Base-by-base conservation (phyloP, 2,888 invertebrate species). In the Rapana venosa region DNA sequence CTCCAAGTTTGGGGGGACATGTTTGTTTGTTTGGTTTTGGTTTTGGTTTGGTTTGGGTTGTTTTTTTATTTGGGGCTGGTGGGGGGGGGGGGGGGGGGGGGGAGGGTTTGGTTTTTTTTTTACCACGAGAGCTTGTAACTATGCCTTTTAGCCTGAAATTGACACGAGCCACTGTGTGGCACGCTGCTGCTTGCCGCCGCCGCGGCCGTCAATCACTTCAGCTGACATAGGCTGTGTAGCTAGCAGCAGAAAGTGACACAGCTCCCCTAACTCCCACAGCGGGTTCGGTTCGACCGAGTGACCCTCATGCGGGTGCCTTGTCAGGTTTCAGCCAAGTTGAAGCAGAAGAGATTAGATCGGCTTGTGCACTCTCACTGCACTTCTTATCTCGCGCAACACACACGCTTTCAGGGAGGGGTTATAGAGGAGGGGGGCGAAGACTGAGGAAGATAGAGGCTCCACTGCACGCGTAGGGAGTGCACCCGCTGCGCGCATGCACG, bases 241-340 rank as follows among this genome's bases (percentile, higher is more conserved):
- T n/a, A n/a, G n/a, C n/a, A n/a, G 74, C 74, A 26, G 74, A 74
- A 74, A 74, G n/a, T n/a, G 74, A 74, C 74, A 74, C 74, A n/a
- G n/a, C 74, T 8, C 47, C 47, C 47, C 47, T 8, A 8, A 47
- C 47, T 47, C 2, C 47, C 8, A 47, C 8, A 47, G 47, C 47
- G 47, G 47, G 74, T n/a, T n/a, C 74, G 22, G 74, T 5, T 20
- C 15, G 61, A 61, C 22, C 61, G 1, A 22, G 22, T 15, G 61
- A 74, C 74, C 74, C 74, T 13, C 74, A 74, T 74, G 74, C 74
- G 74, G 74, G 74, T 74, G n/a, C 74, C 74, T 74, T 74, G 74
- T 74, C 74, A 22, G n/a, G 74, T 74, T 74, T 74, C 74, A n/a
- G n/a, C 26, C 1, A 22, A n/a, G 4, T 6, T n/a, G 11, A 74